A percentile compares a stretch with the other conserved stretches of the same genome.
Evolutionary conservation across 1,140 invertebrate genomes (phyloP).

Genomic region (Drosophila biarmipes): DNA sequence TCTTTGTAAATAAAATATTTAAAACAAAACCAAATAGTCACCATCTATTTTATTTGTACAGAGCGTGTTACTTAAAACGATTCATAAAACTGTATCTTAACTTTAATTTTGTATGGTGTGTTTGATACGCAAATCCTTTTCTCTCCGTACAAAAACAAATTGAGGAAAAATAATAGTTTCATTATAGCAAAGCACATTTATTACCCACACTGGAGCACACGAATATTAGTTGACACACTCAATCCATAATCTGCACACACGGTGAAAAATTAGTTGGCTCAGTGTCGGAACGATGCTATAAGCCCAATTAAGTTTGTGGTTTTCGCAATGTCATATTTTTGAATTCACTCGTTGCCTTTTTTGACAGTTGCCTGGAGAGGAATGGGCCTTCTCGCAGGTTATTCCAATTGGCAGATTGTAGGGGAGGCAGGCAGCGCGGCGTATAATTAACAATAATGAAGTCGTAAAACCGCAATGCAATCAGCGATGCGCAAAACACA

Average conservation of each 20-base stretch:
- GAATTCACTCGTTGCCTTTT: conserved; percentile 37
- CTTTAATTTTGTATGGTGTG: too few relatives aligned
- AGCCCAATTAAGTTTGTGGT: conserved; percentile 40
- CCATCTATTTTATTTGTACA: too few relatives aligned
- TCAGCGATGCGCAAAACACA: conserved; percentile 81
- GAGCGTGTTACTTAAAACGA: too few relatives aligned
- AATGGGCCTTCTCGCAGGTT: not conserved
- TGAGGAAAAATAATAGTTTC: not conserved
- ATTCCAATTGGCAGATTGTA: conserved; percentile 8
- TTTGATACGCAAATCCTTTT: too few relatives aligned
- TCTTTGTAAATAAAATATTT: too few relatives aligned
- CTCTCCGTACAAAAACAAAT: not conserved
- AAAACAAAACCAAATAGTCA: too few relatives aligned
- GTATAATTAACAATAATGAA: conserved; percentile 83
- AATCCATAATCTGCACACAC: conserved; percentile 25
- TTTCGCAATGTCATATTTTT: conserved; percentile 38
- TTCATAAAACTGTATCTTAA: too few relatives aligned
- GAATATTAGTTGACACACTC: conserved; percentile 6
- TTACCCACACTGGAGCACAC: not conserved
- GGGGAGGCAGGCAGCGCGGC: conserved; percentile 50
- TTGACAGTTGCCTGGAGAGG: conserved; percentile 52
- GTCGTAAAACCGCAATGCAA: conserved; percentile 82
- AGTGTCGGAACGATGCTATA: conserved; percentile 21
- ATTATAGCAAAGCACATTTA: not conserved
- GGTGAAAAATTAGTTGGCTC: conserved; percentile 25